These are phyloP conservation scores for Papilio gigon DNA, from an alignment of 2,888 invertebrate species.

Conservation along the genomic window DNA sequence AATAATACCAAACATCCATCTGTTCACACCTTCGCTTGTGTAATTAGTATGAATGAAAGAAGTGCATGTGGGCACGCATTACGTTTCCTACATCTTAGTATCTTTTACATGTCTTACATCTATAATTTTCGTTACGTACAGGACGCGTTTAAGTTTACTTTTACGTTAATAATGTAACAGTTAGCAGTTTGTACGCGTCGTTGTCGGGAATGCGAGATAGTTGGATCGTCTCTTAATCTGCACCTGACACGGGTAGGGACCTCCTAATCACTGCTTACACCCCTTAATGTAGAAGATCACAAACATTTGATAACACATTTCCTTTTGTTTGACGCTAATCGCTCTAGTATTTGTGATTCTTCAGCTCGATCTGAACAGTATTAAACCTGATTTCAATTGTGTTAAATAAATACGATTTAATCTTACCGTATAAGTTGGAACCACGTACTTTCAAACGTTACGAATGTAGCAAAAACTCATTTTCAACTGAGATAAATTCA, in stretches of 20 bases:
- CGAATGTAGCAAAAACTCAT: conserved; percentile 19
- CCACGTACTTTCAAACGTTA: conserved; percentile 15
- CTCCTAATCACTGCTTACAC: background rate
- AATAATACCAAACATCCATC: no score
- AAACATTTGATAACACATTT: background rate
- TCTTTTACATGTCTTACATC: no score
- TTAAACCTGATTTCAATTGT: background rate
- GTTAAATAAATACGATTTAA: background rate
- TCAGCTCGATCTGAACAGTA: background rate
- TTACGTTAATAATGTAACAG: background rate
- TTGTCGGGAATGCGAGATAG: background rate
- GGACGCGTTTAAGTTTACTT: background rate
- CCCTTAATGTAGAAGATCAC: background rate
- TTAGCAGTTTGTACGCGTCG: background rate
- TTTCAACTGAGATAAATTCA: conserved; percentile 21
- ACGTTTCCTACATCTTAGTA: no score
- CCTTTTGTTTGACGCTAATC: background rate
- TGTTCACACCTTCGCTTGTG: no score
- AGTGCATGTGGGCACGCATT: no score
- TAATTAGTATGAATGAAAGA: no score
- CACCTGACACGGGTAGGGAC: background rate
- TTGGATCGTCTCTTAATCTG: background rate
- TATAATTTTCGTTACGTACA: background rate
- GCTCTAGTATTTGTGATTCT: no score
- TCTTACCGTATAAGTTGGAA: conserved; percentile 3